Evolutionary conservation across 2,797 vertebrate species (phyloP), one percentile per base, ranked within the genome.

Genomic region (Echiichthys vipera): DNA sequence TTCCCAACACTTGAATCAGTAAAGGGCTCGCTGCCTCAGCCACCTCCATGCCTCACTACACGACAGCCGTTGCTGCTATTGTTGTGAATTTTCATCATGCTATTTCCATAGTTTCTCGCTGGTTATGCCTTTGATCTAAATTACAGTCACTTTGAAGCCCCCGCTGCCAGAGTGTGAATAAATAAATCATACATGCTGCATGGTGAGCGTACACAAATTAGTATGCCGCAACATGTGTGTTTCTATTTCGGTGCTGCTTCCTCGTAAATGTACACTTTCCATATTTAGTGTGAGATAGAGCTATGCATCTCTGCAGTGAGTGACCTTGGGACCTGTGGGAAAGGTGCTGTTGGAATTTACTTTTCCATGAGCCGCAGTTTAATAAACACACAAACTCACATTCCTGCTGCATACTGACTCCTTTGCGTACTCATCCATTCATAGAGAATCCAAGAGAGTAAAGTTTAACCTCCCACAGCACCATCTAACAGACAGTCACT

Each of bases 121-220:
- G 56, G 37, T 74, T 58, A 11, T 1, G 30, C 65, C 71, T 84
- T 76, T 65, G 51, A 83, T 88, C 53, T 77, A 27, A 84, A 77
- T 77, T 46, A 56, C 68, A 83, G 61, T 64, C 64, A 47, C 84
- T 87, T 73, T 82, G 77, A 86, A 78, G 79, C 68, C 68, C 27
- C 66, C 25, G 2, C 65, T 59, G 42, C 68, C 57, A 32, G 43
- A 20, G 36, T 40, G 49, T 34, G 72, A 77, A 89, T 89, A 73
- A 88, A 91, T 91, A 86, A 91, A 87, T 80, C 73, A 87, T 70
- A 37, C 40, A 0, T 37, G 71, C 58, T n/a, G 47, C 49, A 29
- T 15, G 43, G 43, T 5, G 53, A 63, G 69, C 32, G 58, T 74
- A 78, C 54, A 78, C 72, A 78, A 78, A 83, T 87, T 79, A 84